Percentiles rank a stretch among this genome's conserved stretches.
These are phyloP conservation scores for Thinocorus orbignyianus DNA, from an alignment of 2,113 vertebrate genomes.

Conservation along the genomic window DNA sequence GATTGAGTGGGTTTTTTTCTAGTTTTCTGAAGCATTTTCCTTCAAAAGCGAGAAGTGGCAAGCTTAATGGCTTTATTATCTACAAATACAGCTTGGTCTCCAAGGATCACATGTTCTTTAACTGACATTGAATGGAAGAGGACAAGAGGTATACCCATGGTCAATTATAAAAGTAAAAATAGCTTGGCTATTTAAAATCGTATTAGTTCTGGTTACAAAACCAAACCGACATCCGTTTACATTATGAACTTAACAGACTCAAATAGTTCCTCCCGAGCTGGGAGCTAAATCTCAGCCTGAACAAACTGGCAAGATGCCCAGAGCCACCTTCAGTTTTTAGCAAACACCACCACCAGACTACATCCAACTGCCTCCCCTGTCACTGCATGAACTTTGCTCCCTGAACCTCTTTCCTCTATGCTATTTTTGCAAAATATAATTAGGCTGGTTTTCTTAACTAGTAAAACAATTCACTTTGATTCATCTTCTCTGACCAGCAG, in stretches of 20 bases:
- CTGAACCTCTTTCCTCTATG: neutral
- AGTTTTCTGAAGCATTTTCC: neutral
- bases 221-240: neutral
- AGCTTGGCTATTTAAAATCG: neutral
- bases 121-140: neutral
- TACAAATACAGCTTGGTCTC: neutral
- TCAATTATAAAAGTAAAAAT: conserved; percentile 41
- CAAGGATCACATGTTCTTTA: neutral
- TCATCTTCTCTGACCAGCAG: conserved; percentile 3
- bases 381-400: neutral
- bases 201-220: conserved; percentile 31
- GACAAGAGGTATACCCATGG: neutral
- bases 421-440: neutral
- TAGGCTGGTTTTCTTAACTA: neutral
- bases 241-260: neutral
- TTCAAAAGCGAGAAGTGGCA: neutral
- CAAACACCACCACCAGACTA: neutral
- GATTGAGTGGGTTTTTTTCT: fast-evolving
- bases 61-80: neutral
- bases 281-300: neutral
- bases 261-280: neutral
- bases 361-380: neutral
- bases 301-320: neutral
- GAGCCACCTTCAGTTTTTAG: neutral
- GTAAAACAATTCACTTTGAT: conserved; percentile 1